A percentile compares a stretch with the other conserved stretches of the same genome.
Evolutionary conservation across 2,797 vertebrate species (phyloP).

Genomic region (Chrosomus eos): DNA sequence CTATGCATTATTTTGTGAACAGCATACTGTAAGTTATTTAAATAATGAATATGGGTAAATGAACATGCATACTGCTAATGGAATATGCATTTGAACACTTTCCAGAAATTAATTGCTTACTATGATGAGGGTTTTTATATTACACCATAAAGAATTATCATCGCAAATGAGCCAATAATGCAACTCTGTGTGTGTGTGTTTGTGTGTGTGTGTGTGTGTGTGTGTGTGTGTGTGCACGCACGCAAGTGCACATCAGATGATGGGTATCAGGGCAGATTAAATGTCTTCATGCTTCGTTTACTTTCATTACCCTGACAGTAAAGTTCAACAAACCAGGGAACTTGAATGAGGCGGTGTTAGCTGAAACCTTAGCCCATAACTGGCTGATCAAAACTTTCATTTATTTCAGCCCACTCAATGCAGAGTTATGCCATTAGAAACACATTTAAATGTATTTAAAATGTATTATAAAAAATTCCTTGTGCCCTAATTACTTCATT

Average conservation of each 20-base stretch:
- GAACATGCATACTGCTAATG: slow-evolving; percentile 22
- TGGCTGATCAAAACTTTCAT: slow-evolving; percentile 66
- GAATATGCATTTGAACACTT: slow-evolving; percentile 27
- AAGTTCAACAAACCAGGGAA: slow-evolving; percentile 55
- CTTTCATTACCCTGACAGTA: slow-evolving; percentile 52
- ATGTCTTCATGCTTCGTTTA: slow-evolving; percentile 52
- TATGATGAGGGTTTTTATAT: slow-evolving; percentile 28
- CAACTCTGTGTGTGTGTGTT: background rate
- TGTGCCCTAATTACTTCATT: slow-evolving; percentile 66
- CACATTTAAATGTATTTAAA: slow-evolving; percentile 22
- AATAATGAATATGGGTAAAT: background rate
- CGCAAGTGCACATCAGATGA: slow-evolving; percentile 10
- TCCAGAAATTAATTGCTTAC: slow-evolving; percentile 22
- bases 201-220: no score
- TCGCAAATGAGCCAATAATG: slow-evolving; percentile 23
- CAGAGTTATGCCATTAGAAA: slow-evolving; percentile 73
- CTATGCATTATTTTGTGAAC: background rate
- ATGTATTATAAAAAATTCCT: slow-evolving; percentile 62
- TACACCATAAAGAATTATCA: slow-evolving; percentile 35
- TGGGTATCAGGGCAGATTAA: slow-evolving; percentile 36
- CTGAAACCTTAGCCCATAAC: slow-evolving; percentile 65
- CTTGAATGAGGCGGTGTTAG: slow-evolving; percentile 55
- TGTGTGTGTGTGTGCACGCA: background rate
- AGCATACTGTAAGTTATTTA: background rate
- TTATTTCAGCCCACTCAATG: slow-evolving; percentile 75